Evolutionary conservation across 2,888 invertebrate species (phyloP), one percentile per base, ranked within the genome.

Genomic region (Nomada flava): DNA sequence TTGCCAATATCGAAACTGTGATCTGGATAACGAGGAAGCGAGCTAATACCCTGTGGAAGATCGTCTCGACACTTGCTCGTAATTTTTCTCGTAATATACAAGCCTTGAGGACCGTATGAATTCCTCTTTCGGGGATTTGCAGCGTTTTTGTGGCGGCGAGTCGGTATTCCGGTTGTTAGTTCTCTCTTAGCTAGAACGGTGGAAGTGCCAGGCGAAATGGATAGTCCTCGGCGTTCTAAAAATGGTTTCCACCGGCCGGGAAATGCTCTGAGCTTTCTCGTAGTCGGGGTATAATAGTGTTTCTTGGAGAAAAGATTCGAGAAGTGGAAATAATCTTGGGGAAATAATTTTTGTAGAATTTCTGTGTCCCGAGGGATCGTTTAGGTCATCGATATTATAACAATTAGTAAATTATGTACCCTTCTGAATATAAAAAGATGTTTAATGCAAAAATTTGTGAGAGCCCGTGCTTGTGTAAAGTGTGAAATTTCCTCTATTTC

Each of bases 141-240:
- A 59, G 55, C 52, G 75, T 68, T 81, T 67, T 47, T 62, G 59
- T 59, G 64, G 62, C 44, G 64, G 52, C 15, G 23, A 13, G 65
- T 42, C 60, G 59, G 62, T 62, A 57, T 70, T 52, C 53, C 29
- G 57, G 73, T 67, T 67, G 79, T 84, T 81, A 75, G 76, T 81
- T 63, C 74, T 73, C 74, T 55, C 72, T 76, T 82, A 75, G 67
- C 71, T 69, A 26, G 53, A 57, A 44, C 62, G 63, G 76, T 76
- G 55, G 44, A 80, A 79, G 73, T 77, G 79, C 50, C 76, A 65
- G 42, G 68, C 76, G 65, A 73, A 87, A 87, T 76, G 76, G 72
- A 87, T 85, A 65, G 76, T 62, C 69, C 85, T 84, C 65, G 70
- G 63, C 73, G 77, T 78, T 79, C 82, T 87, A 85, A 87, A 87